Evolutionary conservation across 2,888 invertebrate genomes (phyloP).

Genomic region (Ophion slaviceki): DNA sequence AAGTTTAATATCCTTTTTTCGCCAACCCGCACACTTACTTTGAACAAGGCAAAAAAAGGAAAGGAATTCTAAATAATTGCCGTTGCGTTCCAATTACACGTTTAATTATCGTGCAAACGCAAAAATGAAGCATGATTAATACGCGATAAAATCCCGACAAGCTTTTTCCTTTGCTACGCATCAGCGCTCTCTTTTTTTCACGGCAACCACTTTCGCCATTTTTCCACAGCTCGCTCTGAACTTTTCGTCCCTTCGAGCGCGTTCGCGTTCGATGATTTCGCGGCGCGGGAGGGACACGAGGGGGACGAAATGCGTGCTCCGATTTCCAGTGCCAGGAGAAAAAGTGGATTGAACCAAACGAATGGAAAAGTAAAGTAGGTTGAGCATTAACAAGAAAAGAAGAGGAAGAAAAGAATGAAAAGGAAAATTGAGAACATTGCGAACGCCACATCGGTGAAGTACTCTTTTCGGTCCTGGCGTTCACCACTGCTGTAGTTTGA

Average conservation of each 20-base stretch:
- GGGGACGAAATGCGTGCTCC: slow-evolving; percentile 33
- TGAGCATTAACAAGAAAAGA: neutral
- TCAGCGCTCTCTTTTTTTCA: neutral
- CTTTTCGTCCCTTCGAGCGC: neutral
- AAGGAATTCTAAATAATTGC: neutral
- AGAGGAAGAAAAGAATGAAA: neutral
- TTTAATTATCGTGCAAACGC: neutral
- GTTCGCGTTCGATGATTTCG: neutral
- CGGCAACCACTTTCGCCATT: slow-evolving; percentile 7
- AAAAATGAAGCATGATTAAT: neutral
- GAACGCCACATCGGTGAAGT: slow-evolving; percentile 47
- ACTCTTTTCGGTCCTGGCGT: slow-evolving; percentile 28
- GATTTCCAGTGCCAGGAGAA: slow-evolving; percentile 43
- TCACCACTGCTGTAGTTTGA: slow-evolving; percentile 49
- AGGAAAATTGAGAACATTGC: slow-evolving; percentile 50
- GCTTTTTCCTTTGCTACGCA: neutral
- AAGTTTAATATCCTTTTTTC: neutral
- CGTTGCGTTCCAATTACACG: neutral
- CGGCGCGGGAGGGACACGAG: too few relatives aligned
- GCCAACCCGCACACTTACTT: neutral
- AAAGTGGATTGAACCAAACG: slow-evolving; percentile 59
- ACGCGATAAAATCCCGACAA: neutral
- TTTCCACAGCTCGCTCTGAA: neutral
- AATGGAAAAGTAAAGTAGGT: slow-evolving; percentile 26
- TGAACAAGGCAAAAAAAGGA: neutral